Conservation (phyloP, 2,888 invertebrate genomes). For the Cerastis rubricosa region DNA sequence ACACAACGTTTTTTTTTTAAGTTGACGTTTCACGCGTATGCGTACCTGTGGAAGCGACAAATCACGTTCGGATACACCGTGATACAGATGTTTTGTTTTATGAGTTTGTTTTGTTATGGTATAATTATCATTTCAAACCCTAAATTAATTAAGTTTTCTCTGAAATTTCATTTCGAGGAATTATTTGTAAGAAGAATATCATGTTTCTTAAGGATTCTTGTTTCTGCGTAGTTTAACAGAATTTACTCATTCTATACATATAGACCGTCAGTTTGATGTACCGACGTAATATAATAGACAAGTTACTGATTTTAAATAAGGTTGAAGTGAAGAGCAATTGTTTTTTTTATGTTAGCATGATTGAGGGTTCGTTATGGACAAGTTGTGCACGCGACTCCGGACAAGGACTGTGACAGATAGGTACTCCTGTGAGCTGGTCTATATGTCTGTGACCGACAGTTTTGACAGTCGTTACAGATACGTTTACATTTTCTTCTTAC, state of each 20-base stretch:
- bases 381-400: neutral
- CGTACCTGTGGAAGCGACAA: neutral
- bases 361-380: neutral
- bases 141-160: neutral
- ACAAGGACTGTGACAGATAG: neutral
- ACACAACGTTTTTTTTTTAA: neutral
- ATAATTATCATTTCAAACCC: neutral
- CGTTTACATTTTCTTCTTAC: neutral
- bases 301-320: neutral
- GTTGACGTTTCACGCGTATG: neutral
- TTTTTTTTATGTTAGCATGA: neutral
- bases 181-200: conserved; percentile 23
- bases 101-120: neutral
- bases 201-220: neutral
- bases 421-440: neutral
- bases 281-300: neutral
- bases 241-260: neutral
- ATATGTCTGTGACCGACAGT: neutral
- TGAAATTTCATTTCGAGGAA: neutral
- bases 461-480: no score
- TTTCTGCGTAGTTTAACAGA: neutral
- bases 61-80: neutral
- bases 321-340: neutral
- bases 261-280: neutral
- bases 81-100: neutral